Percentiles rank a stretch among this genome's conserved stretches.
Conservation (phyloP, 1,140 invertebrate species). For the Ephestia elutella region DNA sequence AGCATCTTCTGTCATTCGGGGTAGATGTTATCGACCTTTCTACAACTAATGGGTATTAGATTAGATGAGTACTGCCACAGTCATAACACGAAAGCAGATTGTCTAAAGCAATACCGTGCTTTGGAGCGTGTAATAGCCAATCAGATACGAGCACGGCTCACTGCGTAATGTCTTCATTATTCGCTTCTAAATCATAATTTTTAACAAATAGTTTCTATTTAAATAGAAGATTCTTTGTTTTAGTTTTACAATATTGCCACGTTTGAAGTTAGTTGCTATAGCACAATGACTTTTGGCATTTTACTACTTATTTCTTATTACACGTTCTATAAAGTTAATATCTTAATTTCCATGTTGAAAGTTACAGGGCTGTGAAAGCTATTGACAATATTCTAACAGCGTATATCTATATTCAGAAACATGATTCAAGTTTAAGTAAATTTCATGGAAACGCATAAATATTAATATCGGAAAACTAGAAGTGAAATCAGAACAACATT, state of each 20-base stretch:
- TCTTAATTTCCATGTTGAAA: too few species aligned
- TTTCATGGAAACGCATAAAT: not conserved
- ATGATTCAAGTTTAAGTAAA: not conserved
- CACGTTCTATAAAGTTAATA: too few species aligned
- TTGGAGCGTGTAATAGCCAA: conserved; percentile 7
- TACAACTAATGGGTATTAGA: not conserved
- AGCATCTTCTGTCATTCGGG: not conserved
- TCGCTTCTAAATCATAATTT: conserved; percentile 2
- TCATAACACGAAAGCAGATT: conserved; percentile 32
- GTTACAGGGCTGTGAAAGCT: too few species aligned
- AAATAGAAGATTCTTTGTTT: not conserved
- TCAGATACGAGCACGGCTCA: conserved; percentile 2
- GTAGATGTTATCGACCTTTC: not conserved
- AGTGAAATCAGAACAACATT: conserved; percentile 5
- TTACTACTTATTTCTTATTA: not conserved
- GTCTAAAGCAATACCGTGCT: conserved; percentile 20
- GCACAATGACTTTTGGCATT: too few species aligned
- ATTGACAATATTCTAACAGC: too few species aligned
- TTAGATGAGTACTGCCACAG: conserved; percentile 11
- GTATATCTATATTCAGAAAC: not conserved
- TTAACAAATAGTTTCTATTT: not conserved
- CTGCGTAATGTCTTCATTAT: not conserved
- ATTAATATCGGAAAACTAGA: conserved; percentile 4
- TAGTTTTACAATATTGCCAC: not conserved
- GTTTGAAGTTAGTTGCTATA: not conserved